Conservation (phyloP, 2,888 invertebrate genomes). For the Calameuta pallipes region DNA sequence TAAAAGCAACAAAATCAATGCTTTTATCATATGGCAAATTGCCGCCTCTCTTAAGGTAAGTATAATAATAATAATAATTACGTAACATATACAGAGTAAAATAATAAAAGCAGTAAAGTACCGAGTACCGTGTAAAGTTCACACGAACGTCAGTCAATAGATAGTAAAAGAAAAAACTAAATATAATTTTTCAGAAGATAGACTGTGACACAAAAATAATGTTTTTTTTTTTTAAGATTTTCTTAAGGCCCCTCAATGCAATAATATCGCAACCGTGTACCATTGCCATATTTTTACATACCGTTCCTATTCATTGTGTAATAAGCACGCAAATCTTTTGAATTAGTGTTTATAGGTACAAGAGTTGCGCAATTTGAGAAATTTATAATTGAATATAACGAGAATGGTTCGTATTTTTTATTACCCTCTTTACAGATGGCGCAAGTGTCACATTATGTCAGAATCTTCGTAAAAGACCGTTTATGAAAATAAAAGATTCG, state of each 20-base stretch:
- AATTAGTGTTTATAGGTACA: not conserved
- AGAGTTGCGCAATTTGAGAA: not conserved
- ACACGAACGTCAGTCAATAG: not conserved
- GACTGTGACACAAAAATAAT: not conserved
- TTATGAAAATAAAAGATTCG: not conserved
- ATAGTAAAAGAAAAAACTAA: not conserved
- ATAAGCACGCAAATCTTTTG: not conserved
- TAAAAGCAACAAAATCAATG: not conserved
- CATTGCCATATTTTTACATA: not conserved
- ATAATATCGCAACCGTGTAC: not conserved
- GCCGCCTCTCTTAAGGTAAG: not conserved
- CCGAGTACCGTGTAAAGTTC: not conserved
- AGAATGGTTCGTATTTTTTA: not conserved
- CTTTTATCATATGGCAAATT: not conserved
- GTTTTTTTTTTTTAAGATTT: not conserved
- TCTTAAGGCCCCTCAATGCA: not conserved
- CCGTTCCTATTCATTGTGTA: not conserved
- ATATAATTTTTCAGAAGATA: not conserved
- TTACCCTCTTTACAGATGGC: not conserved
- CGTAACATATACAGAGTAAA: constrained; percentile 4
- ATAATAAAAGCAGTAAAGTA: not conserved
- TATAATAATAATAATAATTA: not conserved
- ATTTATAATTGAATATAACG: not conserved
- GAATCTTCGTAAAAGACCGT: not conserved
- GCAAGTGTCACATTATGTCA: not conserved